Evolutionary conservation across 2,888 invertebrate genomes (phyloP).

Genomic region (Anoplius nigerrimus): DNA sequence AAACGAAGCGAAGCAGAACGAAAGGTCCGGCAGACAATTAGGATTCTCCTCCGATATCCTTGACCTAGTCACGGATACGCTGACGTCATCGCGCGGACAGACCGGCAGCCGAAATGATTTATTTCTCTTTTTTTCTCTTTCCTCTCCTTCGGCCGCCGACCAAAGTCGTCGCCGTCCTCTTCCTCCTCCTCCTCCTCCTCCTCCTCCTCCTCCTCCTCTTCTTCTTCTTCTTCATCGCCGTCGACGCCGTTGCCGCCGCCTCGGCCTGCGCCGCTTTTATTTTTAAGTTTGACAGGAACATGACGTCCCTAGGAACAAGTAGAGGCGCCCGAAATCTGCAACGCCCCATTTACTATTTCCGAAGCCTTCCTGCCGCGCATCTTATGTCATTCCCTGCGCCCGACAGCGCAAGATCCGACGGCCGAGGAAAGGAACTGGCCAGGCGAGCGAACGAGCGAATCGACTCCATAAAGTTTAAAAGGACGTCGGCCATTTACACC

Average conservation of each 20-base stretch:
- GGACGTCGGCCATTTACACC: too few species aligned
- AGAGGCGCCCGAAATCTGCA: constrained; percentile 18
- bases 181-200: neutral
- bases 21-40: constrained; percentile 44
- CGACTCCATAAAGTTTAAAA: too few species aligned
- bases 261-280: constrained; percentile 25
- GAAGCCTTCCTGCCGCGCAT: constrained; percentile 7
- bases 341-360: constrained; percentile 39
- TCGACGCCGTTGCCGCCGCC: constrained; percentile 14
- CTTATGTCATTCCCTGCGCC: neutral
- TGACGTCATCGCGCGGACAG: constrained; percentile 46
- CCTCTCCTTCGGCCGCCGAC: neutral
- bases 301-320: constrained; percentile 21
- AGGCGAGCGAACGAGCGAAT: too few species aligned
- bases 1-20: constrained; percentile 26
- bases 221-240: neutral
- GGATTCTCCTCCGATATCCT: constrained; percentile 46
- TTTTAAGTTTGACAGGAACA: constrained; percentile 37
- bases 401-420: neutral
- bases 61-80: constrained; percentile 55
- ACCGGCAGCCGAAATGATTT: constrained; percentile 45
- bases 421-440: too few species aligned
- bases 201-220: neutral
- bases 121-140: constrained; percentile 33
- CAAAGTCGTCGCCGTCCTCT: neutral